A percentile compares a stretch with the other conserved stretches of the same genome.
Evolutionary conservation across 2,797 vertebrate genomes (phyloP).

Genomic region (Malacoraja senta): DNA sequence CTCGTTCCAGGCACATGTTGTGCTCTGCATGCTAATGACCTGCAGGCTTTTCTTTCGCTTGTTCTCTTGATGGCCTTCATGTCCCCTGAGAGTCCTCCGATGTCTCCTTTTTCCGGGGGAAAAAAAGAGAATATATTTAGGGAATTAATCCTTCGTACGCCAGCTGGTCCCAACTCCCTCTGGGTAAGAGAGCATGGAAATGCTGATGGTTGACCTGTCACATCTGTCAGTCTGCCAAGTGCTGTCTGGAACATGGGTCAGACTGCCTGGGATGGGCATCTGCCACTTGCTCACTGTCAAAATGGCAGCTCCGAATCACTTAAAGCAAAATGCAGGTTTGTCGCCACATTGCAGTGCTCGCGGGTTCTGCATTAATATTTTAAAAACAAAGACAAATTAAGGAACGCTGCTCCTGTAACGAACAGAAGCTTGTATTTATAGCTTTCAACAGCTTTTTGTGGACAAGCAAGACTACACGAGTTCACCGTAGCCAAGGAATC

Average conservation of each 20-base stretch:
- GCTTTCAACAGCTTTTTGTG: neutral
- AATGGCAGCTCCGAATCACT: neutral
- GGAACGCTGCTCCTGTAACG: neutral
- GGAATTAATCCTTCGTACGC: conserved; percentile 24
- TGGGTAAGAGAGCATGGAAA: conserved; percentile 10
- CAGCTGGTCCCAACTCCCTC: conserved; percentile 17
- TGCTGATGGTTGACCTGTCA: neutral
- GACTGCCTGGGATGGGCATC: neutral
- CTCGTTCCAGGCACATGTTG: neutral
- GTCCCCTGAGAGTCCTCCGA: neutral
- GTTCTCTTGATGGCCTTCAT: neutral
- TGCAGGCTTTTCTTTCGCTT: neutral
- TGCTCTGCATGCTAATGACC: neutral
- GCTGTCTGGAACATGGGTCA: conserved; percentile 16
- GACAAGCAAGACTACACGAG: neutral
- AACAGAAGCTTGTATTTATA: neutral
- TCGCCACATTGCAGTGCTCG: neutral
- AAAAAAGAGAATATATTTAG: neutral
- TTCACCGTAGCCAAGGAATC: neutral
- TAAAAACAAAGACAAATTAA: neutral
- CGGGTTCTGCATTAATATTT: neutral
- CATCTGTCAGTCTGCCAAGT: conserved; percentile 2
- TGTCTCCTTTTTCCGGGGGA: neutral
- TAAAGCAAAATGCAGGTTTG: neutral
- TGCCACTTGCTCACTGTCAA: conserved; percentile 10